Evolutionary conservation across 2,797 vertebrate species (phyloP), one percentile per base, ranked within the genome.

Genomic region (Austrolebias charrua): DNA sequence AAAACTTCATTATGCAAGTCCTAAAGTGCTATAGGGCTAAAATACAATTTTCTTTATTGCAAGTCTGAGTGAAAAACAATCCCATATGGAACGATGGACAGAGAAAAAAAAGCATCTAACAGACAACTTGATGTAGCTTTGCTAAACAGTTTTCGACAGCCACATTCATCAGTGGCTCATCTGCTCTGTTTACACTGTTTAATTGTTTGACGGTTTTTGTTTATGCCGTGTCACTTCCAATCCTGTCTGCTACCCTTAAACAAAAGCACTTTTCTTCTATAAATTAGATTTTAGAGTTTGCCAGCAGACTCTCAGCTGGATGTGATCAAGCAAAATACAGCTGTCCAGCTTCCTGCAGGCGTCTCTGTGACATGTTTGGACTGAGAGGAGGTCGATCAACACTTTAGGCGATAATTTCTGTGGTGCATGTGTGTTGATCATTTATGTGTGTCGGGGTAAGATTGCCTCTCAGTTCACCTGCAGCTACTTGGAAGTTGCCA

Each of bases 201-300:
- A 91, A 91, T 91, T 88, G 86, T 92, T 85, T 92, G 90, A 92
- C 88, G 85, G 82, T 85, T 90, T 81, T 83, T 91, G 83, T 91
- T 93, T 89, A 92, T 89, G 85, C 84, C 64, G 69, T 89, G 89
- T 91, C 89, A 90, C 89, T 90, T 91, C 81, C 84, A 90, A 91
- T 92, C 83, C 80, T 60, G 66, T 61, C 73, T 63, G 76, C 69
- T 63, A 76, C 72, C 76, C 70, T 78, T 82, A 72, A 79, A 86
- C 49, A 33, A 46, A 55, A 5, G 48, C 18, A 52, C 76, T 70
- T 79, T 73, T 66, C 69, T 80, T 79, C 71, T 71, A 69, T 78
- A 80, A 87, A 80, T 66, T 58, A 71, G 73, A 72, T 68, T 83
- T 86, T 73, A 71, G 75, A 72, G 73, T 78, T 66, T 74, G 72